Evolutionary conservation across 1,140 invertebrate genomes (phyloP).

Genomic region (Microplitis mediator): DNA sequence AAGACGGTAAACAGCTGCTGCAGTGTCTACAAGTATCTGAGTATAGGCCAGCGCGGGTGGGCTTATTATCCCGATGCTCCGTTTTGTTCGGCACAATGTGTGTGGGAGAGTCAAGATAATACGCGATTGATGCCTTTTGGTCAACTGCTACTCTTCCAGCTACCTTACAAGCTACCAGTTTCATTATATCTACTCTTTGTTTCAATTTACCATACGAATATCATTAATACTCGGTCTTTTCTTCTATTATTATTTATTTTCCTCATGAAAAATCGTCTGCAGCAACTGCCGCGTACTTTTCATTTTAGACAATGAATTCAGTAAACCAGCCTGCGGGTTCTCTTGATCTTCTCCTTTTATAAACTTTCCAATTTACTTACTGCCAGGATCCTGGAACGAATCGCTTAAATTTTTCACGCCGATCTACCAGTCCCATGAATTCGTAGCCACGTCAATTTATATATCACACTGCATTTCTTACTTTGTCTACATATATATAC

Average conservation of each 20-base stretch:
- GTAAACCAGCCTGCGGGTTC: neutral
- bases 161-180: too few species aligned
- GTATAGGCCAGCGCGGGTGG: conserved; percentile 1
- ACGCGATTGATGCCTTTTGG: too few species aligned
- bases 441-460: neutral
- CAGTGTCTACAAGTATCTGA: neutral
- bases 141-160: too few species aligned
- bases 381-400: conserved; percentile 31
- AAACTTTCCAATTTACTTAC: conserved; percentile 16
- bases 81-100: conserved; percentile 8
- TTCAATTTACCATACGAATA: too few species aligned
- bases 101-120: neutral
- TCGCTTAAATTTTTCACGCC: conserved; percentile 35
- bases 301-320: neutral
- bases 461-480: neutral
- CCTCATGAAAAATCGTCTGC: neutral
- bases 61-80: conserved; percentile 14
- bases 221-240: neutral
- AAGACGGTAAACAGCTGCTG: conserved; percentile 8
- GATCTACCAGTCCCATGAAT: conserved; percentile 6
- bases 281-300: neutral
- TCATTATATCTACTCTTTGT: too few species aligned
- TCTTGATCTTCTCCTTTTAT: neutral
- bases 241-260: neutral
- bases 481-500: neutral